Base-by-base conservation (phyloP, 2,797 vertebrate genomes). In the Microtus obscurus region DNA sequence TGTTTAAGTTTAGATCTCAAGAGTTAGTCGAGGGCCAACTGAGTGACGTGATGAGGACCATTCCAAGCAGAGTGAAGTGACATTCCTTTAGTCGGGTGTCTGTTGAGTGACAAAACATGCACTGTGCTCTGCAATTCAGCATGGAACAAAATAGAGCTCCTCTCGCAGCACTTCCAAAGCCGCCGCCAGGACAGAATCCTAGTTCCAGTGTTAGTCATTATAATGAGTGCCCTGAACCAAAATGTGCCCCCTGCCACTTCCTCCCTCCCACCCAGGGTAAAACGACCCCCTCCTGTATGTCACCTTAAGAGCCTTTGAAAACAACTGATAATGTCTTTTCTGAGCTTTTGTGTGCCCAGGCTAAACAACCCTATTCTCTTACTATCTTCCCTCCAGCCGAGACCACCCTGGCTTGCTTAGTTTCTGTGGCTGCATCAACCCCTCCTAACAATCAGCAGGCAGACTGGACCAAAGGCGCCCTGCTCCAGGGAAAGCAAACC, bases 261-360 rank as follows among this genome's bases (percentile, higher is more conserved):
- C 37, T 19, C 37, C 45, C 29, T 78, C 34, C 82, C 59, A 40
- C 56, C 37, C 17, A 23, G 59, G 59, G 27, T 23, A 29, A 87
- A n/a, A 40, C 16, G 25, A 16, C 23, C 1, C 25, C 34, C 61
- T 61, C 80, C 27, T 25, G 19, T 43, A 29, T 53, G 4, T 51
- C 8, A 43, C 81, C 53, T 81, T 88, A 23, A 74, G 69, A 78
- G 63, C 69, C 73, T 90, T 86, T 85, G 78, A 78, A 94, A 93
- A 90, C 59, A 82, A 31, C 76, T 61, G 53, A 21, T 87, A 43
- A 9, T 48, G 12, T n/a, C 63, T 95, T 59, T 61, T 69, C n/a
- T 65, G 27, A 87, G 74, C 79, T 88, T 87, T 82, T 92, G 69
- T 40, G 13, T 48, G 14, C 56, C 43, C 9, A 76, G 23, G 69